Evolutionary conservation across 2,797 vertebrate species (phyloP), one percentile per base, ranked within the genome.

Genomic region (Sebastes cheni): DNA sequence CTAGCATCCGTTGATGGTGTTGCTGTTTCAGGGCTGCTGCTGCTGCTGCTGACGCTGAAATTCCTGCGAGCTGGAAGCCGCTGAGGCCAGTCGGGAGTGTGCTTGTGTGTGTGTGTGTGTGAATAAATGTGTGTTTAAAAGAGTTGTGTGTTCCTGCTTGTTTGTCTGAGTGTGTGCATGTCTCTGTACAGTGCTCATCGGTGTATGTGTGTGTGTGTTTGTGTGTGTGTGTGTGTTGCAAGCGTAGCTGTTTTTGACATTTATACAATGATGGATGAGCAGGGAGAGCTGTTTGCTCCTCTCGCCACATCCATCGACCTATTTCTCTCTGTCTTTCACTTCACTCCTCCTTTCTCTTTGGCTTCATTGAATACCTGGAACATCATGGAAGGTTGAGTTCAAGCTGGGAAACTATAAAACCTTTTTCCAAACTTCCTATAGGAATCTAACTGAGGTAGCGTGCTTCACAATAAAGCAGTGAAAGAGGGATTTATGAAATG

Each of bases 251-350:
- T 84, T 89, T 89, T 58, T 83, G 85, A 85, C 86, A 30, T 65
- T 77, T 77, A 50, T 72, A 71, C 75, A 52, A 36, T 83, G 84
- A 88, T 80, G 76, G 87, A 88, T 88, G 82, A 60, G 34, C 87
- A 52, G 66, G 4, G 56, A 20, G 61, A 2, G 52, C 32, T 1
- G 36, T 20, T 52, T 20, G 18, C 59, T 77, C 39, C 66, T 78
- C 69, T 23, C 50, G 66, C 61, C 23, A 60, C 67, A 67, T 75
- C 68, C 68, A 72, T 67, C 30, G 9, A 55, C 66, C 23, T 39
- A 0, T 66, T 50, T 22, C 68, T 34, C 72, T 50, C 32, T 16
- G 20, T 64, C 72, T 16, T 32, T 29, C 39, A 42, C 39, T 42
- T 42, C 39, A 42, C 14, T 42, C 39, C 39, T 42, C 39, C 39